These are phyloP conservation scores for Gopherus evgoodei DNA, from an alignment of 2,113 vertebrate species.

Conservation along the genomic window DNA sequence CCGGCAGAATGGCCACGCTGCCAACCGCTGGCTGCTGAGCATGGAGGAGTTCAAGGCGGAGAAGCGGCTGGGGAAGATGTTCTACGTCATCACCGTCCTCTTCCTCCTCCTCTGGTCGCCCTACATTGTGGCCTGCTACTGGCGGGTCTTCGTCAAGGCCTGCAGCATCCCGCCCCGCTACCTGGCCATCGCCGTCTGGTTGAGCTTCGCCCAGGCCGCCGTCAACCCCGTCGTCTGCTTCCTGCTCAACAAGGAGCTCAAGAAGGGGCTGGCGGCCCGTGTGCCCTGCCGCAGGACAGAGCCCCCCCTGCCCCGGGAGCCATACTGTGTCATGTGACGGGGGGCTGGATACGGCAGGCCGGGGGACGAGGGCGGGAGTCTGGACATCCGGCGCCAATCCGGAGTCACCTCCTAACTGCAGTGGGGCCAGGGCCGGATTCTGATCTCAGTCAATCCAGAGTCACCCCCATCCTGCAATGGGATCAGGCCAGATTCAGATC, in stretches of 20 bases:
- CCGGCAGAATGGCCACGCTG: conserved; percentile 79
- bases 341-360: too few relatives aligned
- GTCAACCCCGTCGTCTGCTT: conserved; percentile 96
- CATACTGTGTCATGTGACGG: not conserved
- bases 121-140: conserved; percentile 93
- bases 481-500: too few relatives aligned
- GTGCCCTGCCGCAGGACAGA: conserved; percentile 84
- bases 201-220: conserved; percentile 95
- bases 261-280: conserved; percentile 85
- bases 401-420: too few relatives aligned
- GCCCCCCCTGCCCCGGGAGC: not conserved
- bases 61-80: conserved; percentile 97
- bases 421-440: too few relatives aligned
- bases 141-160: conserved; percentile 90
- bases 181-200: conserved; percentile 93
- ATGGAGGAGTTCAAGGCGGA: conserved; percentile 97
- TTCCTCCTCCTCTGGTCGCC: conserved; percentile 95
- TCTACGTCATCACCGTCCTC: conserved; percentile 94
- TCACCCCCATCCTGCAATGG: too few relatives aligned
- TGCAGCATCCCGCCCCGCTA: conserved; percentile 89
- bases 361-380: too few relatives aligned
- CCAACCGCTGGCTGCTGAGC: conserved; percentile 90
- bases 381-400: too few relatives aligned
- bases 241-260: conserved; percentile 94
- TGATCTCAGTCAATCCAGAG: too few relatives aligned